A percentile compares a stretch with the other conserved stretches of the same genome.
These are phyloP conservation scores for Neopelma chrysocephalum DNA, from an alignment of 2,797 vertebrate genomes.

Conservation along the genomic window DNA sequence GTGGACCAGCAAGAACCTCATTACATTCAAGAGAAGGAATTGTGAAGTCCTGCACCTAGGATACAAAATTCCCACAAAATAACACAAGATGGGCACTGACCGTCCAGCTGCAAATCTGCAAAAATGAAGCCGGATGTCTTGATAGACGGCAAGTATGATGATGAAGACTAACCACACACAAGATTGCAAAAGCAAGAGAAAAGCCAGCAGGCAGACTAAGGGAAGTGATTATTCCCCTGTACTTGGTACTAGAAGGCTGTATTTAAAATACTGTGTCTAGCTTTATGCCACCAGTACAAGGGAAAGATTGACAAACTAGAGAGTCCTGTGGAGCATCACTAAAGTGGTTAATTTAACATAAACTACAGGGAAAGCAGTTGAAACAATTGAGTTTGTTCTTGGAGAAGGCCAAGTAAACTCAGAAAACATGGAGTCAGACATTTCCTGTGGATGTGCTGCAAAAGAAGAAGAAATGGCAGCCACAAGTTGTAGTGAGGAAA, in stretches of 20 bases:
- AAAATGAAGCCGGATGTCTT: background rate
- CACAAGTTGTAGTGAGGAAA: background rate
- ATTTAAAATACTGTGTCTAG: background rate
- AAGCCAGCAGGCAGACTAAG: background rate
- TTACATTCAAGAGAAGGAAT: background rate
- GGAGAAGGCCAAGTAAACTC: background rate
- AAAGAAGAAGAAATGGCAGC: background rate
- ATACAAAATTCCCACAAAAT: background rate
- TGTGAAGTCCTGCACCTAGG: background rate
- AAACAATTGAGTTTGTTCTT: background rate
- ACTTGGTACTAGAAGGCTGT: background rate
- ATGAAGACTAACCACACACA: background rate
- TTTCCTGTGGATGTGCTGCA: background rate
- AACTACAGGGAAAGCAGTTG: background rate
- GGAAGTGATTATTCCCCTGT: background rate
- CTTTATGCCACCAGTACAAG: background rate
- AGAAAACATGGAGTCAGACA: background rate
- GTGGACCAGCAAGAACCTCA: background rate
- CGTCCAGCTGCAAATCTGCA: background rate
- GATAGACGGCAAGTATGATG: background rate
- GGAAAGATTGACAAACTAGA: background rate
- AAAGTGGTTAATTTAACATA: background rate
- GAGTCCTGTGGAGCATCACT: background rate
- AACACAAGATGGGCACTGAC: background rate
- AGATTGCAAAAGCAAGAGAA: background rate